Evolutionary conservation across 1,140 invertebrate species (phyloP).

Genomic region (Diabrotica undecimpunctata): DNA sequence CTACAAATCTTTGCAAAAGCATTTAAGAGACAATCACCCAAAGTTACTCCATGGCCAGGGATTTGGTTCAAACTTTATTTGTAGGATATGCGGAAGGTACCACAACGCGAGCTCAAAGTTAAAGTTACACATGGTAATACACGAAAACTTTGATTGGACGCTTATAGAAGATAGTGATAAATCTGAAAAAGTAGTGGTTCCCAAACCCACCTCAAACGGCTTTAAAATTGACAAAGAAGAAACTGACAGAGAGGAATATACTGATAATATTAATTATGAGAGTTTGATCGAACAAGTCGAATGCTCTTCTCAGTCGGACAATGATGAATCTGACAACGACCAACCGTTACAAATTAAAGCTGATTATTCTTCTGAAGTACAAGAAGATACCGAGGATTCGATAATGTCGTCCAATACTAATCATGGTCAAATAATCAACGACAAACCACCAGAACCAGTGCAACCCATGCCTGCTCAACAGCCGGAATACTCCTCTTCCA

Average conservation of each 20-base stretch:
- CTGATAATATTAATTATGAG: conserved; percentile 28
- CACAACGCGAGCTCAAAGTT: conserved; percentile 60
- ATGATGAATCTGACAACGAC: conserved; percentile 21
- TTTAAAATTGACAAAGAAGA: conserved; percentile 38
- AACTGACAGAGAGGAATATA: conserved; percentile 22
- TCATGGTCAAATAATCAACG: conserved; percentile 29
- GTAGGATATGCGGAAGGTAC: conserved; percentile 58
- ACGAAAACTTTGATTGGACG: conserved; percentile 51
- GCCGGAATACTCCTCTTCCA: neutral
- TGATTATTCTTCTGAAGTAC: conserved; percentile 32
- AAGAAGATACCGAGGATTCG: conserved; percentile 28
- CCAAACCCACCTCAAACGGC: conserved; percentile 35
- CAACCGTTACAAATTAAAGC: conserved; percentile 23
- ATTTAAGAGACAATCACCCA: conserved; percentile 53
- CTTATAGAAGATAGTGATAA: conserved; percentile 33
- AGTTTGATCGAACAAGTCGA: conserved; percentile 46
- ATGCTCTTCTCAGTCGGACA: conserved; percentile 32
- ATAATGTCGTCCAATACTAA: conserved; percentile 21
- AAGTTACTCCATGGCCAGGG: conserved; percentile 49
- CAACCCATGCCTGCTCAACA: neutral
- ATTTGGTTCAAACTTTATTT: conserved; percentile 59
- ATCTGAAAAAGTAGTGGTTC: conserved; percentile 7
- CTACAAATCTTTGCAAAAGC: conserved; percentile 54
- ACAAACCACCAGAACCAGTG: conserved; percentile 10
- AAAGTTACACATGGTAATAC: conserved; percentile 56